phyloP scores from a whole-genome alignment of 2,888 invertebrate species.

The Zaprionus bogoriensis region DNA sequence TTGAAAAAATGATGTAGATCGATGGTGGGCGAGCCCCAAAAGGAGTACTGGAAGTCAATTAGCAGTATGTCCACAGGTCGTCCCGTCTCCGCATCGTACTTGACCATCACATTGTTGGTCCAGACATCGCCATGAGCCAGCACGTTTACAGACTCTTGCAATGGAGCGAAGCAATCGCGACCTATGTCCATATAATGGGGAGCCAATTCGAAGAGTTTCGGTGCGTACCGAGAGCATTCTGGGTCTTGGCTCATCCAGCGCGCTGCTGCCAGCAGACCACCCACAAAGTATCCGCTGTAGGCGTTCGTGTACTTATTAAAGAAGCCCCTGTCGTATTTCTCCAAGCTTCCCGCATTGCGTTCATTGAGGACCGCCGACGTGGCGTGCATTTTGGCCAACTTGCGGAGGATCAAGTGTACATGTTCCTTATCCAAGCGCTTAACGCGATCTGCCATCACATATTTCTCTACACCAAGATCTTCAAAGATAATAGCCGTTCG shows the following conservation, averaged over 20 bases:
- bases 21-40: conserved; percentile 81
- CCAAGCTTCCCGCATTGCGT: conserved; percentile 65
- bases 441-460: conserved; percentile 77
- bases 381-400: conserved; percentile 84
- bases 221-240: conserved; percentile 62
- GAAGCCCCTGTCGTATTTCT: conserved; percentile 79
- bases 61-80: conserved; percentile 76
- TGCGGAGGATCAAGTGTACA: conserved; percentile 80
- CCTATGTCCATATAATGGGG: conserved; percentile 80
- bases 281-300: conserved; percentile 79
- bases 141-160: conserved; percentile 75
- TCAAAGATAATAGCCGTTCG: conserved; percentile 80
- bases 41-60: conserved; percentile 82
- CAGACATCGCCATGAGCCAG: conserved; percentile 82
- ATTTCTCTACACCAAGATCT: conserved; percentile 73
- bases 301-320: conserved; percentile 80
- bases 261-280: conserved; percentile 75
- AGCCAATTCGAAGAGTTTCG: conserved; percentile 74
- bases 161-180: conserved; percentile 70
- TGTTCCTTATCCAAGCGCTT: conserved; percentile 83
- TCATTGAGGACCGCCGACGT: conserved; percentile 83
- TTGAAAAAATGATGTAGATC: conserved; percentile 82
- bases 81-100: conserved; percentile 67
- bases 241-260: conserved; percentile 66
- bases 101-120: conserved; percentile 82